phyloP scores from a whole-genome alignment of 2,113 vertebrate genomes.

The Myanophis thanlyinensis region DNA sequence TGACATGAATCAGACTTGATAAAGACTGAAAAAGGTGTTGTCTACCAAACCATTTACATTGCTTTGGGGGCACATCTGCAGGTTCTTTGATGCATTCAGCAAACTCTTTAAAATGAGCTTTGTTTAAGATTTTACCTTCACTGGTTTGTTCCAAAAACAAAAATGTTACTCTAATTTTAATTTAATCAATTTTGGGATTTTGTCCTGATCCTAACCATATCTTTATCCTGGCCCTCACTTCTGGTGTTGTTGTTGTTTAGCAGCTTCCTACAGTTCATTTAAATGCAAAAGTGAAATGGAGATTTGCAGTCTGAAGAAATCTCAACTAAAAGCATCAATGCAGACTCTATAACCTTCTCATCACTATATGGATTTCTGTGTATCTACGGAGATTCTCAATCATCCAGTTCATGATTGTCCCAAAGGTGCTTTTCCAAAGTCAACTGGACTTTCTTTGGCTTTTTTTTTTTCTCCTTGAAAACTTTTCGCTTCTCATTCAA shows the following conservation, averaged over 20 bases:
- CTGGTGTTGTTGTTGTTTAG: too few species aligned
- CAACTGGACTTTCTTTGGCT: neutral
- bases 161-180: neutral
- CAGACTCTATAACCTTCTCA: neutral
- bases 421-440: neutral
- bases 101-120: neutral
- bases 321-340: neutral
- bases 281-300: neutral
- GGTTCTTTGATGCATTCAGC: neutral
- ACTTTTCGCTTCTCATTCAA: neutral
- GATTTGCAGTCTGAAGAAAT: neutral
- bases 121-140: neutral
- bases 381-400: too few species aligned
- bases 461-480: neutral
- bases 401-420: neutral
- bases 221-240: too few species aligned
- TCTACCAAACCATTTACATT: conserved; percentile 33
- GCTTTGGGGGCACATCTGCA: neutral
- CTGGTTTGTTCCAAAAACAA: neutral
- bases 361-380: neutral
- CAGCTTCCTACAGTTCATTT: neutral
- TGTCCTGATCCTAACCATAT: too few species aligned
- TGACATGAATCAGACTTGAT: conserved; percentile 44
- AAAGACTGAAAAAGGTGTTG: conserved; percentile 33
- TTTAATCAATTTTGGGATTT: neutral